Base-by-base conservation (phyloP, 1,140 invertebrate species). In the Philopotamus ludificatus region DNA sequence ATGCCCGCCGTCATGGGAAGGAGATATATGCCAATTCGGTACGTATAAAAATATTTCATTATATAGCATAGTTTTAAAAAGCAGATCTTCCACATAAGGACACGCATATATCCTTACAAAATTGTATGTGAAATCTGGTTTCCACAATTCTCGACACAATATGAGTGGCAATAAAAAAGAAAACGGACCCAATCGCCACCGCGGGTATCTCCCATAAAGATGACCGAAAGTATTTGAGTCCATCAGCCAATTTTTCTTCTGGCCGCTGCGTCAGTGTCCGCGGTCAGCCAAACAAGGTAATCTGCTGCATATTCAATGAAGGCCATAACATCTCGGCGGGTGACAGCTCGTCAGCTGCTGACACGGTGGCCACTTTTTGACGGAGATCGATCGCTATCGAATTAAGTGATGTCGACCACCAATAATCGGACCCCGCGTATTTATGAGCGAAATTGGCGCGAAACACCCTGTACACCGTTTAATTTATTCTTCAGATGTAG, bases 1-100 rank as follows among this genome's bases (percentile, higher is more conserved):
- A 45, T 94, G 92, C 78, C 85, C 87, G 9, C 73, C 86, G 3
- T 88, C 92, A 21, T 96, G 92, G 92, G 86, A 87, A 67, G 93
- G 93, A 26, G 81, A 85, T 47, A 81, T 87, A 59, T 94, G 92
- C 75, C 89, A 94, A 74, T 83, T 86, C 71, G 87, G 86, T 81
- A 76, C 80, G 74, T 72, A 74, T 4, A 26, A 20, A 42, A 26
- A n/a, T n/a, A n/a, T n/a, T n/a, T n/a, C n/a, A n/a, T n/a, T n/a
- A n/a, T n/a, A n/a, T n/a, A n/a, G n/a, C n/a, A n/a, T n/a, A n/a
- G n/a, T n/a, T n/a, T n/a, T n/a, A n/a, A n/a, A n/a, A n/a, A n/a
- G n/a, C n/a, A n/a, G n/a, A n/a, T n/a, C n/a, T n/a, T n/a, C n/a
- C n/a, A n/a, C n/a, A n/a, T n/a, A n/a, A n/a, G n/a, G n/a, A n/a